Percentiles rank a stretch among this genome's conserved stretches.
These are phyloP conservation scores for Hapalemur alaotrensis DNA, from an alignment of 2,797 vertebrate species.

Conservation along the genomic window DNA sequence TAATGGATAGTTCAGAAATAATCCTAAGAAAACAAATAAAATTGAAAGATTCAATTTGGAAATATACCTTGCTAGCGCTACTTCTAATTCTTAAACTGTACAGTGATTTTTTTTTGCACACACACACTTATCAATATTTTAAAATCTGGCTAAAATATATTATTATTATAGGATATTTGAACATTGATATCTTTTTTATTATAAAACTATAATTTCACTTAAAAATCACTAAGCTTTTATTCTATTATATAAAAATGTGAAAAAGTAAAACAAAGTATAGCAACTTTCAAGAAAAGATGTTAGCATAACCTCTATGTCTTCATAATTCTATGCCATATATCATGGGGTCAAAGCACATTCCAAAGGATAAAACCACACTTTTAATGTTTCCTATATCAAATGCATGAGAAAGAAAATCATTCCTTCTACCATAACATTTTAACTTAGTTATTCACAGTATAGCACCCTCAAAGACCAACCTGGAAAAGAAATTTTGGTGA, in stretches of 20 bases:
- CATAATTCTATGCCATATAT: not conserved
- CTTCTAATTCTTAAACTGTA: not conserved
- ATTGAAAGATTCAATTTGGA: not conserved
- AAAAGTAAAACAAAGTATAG: constrained; percentile 15
- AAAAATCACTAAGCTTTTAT: not conserved
- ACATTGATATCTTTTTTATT: not conserved
- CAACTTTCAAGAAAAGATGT: not conserved
- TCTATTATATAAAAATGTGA: not conserved
- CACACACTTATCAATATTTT: not conserved
- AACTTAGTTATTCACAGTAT: constrained; percentile 66
- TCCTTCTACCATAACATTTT: constrained; percentile 16
- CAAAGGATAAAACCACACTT: constrained; percentile 46
- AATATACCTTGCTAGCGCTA: not conserved
- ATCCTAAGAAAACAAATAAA: not conserved
- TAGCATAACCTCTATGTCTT: constrained; percentile 17
- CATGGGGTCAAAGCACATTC: constrained; percentile 38
- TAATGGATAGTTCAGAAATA: not conserved
- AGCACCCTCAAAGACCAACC: constrained; percentile 58
- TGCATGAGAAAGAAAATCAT: constrained; percentile 56
- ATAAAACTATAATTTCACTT: not conserved
- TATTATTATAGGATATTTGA: not conserved
- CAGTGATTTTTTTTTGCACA: not conserved
- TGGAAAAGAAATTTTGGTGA: constrained; percentile 70
- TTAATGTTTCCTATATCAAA: constrained; percentile 67
- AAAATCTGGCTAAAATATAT: not conserved